These are phyloP conservation scores for Lepidostoma basale DNA, from an alignment of 1,140 invertebrate species.

Conservation along the genomic window DNA sequence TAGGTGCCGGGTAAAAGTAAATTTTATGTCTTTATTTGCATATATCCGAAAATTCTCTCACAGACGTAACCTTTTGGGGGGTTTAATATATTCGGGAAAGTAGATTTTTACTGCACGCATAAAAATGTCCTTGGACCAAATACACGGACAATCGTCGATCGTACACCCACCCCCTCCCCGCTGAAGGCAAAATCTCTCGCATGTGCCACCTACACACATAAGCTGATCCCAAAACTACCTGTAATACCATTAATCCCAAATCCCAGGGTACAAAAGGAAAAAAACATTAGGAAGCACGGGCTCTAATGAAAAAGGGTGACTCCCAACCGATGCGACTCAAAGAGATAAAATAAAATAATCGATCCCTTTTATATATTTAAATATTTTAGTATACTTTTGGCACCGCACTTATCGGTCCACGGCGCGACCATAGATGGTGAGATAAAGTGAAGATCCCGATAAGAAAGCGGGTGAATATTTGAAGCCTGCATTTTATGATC, in stretches of 20 bases:
- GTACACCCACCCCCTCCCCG: too few relatives aligned
- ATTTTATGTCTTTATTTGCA: too few relatives aligned
- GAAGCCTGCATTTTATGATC: too few relatives aligned
- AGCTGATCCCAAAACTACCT: constrained; percentile 5
- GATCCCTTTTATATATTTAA: not conserved
- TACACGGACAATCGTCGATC: too few relatives aligned
- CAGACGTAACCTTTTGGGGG: too few relatives aligned
- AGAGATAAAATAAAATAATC: not conserved
- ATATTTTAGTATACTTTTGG: constrained; percentile 4
- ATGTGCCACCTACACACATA: not conserved
- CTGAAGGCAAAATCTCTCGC: not conserved
- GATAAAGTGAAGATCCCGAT: not conserved
- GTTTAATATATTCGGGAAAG: too few relatives aligned
- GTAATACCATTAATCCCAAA: not conserved
- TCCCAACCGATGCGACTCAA: not conserved
- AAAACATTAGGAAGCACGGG: not conserved
- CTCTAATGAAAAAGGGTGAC: not conserved
- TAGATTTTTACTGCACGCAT: too few relatives aligned
- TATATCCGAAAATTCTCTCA: too few relatives aligned
- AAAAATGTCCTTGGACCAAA: too few relatives aligned
- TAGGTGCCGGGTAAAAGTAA: too few relatives aligned
- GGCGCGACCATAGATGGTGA: not conserved
- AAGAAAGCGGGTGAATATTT: too few relatives aligned
- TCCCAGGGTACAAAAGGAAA: not conserved
- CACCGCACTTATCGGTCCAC: not conserved